A percentile compares a stretch with the other conserved stretches of the same genome.
Evolutionary conservation across 1,140 invertebrate species (phyloP).

Genomic region (Melitaea cinxia): DNA sequence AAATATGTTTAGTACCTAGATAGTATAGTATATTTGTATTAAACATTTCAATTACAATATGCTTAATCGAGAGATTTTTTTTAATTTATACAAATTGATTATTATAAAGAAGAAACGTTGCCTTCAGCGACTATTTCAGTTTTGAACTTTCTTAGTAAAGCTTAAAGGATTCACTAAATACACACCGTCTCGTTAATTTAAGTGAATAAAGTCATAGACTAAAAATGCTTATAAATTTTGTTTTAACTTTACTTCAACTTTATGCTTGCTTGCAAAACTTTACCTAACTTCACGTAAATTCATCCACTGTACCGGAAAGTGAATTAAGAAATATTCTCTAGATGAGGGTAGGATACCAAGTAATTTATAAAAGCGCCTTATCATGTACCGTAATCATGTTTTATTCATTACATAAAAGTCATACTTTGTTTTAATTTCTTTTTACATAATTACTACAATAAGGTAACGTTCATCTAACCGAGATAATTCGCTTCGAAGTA

Average conservation of each 20-base stretch:
- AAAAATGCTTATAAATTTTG: conserved; percentile 27
- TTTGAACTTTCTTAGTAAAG: background rate
- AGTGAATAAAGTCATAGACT: conserved; percentile 8
- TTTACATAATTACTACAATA: background rate
- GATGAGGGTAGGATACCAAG: conserved; percentile 9
- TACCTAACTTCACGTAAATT: conserved; percentile 27
- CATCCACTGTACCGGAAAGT: conserved; percentile 13
- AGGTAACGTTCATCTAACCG: too few species aligned
- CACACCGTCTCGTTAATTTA: conserved; percentile 14
- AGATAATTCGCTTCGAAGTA: too few species aligned
- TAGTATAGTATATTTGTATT: too few species aligned
- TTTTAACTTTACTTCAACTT: conserved; percentile 23
- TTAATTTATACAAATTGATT: too few species aligned
- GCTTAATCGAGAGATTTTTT: too few species aligned
- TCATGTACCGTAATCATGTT: background rate
- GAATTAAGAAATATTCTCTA: conserved; percentile 21
- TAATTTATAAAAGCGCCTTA: conserved; percentile 15
- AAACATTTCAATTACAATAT: too few species aligned
- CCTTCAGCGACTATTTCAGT: too few species aligned
- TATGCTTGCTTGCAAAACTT: conserved; percentile 29
- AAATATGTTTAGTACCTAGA: too few species aligned
- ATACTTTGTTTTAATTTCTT: background rate
- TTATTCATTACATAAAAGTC: background rate
- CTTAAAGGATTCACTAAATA: conserved; percentile 12
- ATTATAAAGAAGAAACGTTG: too few species aligned